Evolutionary conservation across 2,888 invertebrate species (phyloP).

Genomic region (Caenorhabditis zanzibari): DNA sequence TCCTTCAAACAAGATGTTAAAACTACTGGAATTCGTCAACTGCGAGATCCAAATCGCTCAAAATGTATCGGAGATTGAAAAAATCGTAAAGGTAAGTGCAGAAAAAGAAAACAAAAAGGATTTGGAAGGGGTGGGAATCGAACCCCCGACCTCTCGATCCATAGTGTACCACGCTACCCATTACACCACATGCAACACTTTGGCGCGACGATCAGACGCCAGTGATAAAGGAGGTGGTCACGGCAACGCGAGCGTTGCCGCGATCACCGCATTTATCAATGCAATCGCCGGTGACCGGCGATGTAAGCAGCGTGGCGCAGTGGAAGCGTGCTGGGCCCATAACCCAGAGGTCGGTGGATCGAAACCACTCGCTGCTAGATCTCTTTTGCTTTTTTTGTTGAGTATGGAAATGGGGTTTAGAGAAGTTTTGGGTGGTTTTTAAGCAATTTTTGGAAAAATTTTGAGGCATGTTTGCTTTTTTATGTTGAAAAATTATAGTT

Average conservation of each 20-base stretch:
- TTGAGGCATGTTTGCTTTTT: too few species aligned
- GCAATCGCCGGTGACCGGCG: not conserved
- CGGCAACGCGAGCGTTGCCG: not conserved
- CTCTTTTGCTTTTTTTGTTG: conserved; percentile 12
- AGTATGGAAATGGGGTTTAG: not conserved
- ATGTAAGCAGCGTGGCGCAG: conserved; percentile 76
- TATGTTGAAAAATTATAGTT: too few species aligned
- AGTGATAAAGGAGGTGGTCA: not conserved
- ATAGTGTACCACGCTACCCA: conserved; percentile 89
- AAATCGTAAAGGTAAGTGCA: not conserved
- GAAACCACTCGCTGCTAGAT: conserved; percentile 77
- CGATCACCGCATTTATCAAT: not conserved
- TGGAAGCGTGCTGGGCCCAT: conserved; percentile 90
- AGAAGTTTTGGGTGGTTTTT: not conserved
- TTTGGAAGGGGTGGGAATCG: conserved; percentile 79
- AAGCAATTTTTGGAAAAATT: too few species aligned
- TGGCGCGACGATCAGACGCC: not conserved
- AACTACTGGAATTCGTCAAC: conserved; percentile 4
- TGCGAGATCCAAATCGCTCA: not conserved
- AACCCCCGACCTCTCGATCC: conserved; percentile 92
- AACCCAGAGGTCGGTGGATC: conserved; percentile 92
- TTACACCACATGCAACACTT: not conserved
- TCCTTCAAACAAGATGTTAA: not conserved
- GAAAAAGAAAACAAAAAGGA: conserved; percentile 23
- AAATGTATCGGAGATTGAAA: not conserved